Conservation (phyloP, 1,140 invertebrate genomes). For the Doryteuthis pealeii region DNA sequence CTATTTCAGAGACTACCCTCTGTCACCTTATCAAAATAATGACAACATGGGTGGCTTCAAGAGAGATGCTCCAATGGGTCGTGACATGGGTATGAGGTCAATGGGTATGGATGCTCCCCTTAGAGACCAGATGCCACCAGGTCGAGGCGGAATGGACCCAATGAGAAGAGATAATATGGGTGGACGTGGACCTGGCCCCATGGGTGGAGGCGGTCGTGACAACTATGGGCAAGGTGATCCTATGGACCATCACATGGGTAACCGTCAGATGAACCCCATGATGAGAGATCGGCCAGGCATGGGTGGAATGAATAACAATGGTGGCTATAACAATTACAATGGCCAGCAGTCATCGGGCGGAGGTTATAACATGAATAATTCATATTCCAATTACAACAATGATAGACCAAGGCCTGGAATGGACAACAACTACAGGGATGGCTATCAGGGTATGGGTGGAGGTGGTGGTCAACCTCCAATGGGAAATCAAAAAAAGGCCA, state of each 20-base stretch:
- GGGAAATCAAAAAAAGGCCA: constrained; percentile 2
- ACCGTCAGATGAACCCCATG: constrained; percentile 1
- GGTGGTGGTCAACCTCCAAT: not conserved
- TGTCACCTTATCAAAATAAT: not conserved
- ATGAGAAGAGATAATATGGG: constrained; percentile 8
- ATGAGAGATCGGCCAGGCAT: not conserved
- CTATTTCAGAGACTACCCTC: not conserved
- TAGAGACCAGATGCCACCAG: not conserved
- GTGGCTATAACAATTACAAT: constrained; percentile 1
- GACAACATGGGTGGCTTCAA: constrained; percentile 2
- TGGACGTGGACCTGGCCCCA: not conserved
- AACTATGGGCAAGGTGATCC: not conserved
- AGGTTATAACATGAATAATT: constrained; percentile 8
- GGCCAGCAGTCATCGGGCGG: not conserved
- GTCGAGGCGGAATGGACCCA: not conserved
- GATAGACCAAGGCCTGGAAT: not conserved
- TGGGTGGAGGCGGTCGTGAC: not conserved
- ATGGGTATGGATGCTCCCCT: constrained; percentile 2
- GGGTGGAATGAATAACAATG: not conserved
- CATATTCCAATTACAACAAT: not conserved
- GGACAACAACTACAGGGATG: not conserved
- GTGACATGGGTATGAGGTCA: constrained; percentile 9
- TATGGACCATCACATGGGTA: constrained; percentile 7
- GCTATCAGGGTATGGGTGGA: not conserved
- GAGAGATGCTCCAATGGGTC: constrained; percentile 8